phyloP scores from a whole-genome alignment of 2,113 vertebrate genomes.

The Prolemur simus region DNA sequence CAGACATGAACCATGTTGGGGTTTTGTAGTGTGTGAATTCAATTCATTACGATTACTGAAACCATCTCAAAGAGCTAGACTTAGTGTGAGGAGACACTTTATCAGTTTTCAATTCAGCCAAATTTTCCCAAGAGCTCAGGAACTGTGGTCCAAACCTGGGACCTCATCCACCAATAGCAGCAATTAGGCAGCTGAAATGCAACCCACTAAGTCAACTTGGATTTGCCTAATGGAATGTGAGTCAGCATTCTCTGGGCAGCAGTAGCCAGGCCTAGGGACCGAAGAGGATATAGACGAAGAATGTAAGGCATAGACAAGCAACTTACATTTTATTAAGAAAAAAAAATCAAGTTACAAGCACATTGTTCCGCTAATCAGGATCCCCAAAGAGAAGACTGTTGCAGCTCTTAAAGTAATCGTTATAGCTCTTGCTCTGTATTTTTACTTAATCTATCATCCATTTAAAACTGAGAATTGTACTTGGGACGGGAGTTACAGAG shows the following conservation, averaged over 20 bases:
- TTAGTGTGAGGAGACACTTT: conserved; percentile 63
- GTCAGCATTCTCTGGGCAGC: conserved; percentile 70
- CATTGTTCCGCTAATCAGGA: conserved; percentile 73
- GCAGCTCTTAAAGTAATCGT: conserved; percentile 69
- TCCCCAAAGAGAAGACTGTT: conserved; percentile 68
- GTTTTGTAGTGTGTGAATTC: conserved; percentile 67
- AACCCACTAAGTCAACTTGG: conserved; percentile 66
- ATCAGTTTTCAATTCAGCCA: conserved; percentile 54
- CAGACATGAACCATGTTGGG: conserved; percentile 28
- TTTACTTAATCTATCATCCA: conserved; percentile 66
- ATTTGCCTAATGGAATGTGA: conserved; percentile 72
- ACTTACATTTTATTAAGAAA: conserved; percentile 70
- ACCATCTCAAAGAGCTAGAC: conserved; percentile 57
- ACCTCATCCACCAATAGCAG: conserved; percentile 52
- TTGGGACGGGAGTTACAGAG: neutral
- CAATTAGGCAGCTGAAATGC: conserved; percentile 64
- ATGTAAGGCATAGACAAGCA: conserved; percentile 69
- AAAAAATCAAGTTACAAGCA: conserved; percentile 79
- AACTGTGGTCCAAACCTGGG: conserved; percentile 63
- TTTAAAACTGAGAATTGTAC: conserved; percentile 50
- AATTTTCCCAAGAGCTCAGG: conserved; percentile 54
- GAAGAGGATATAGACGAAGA: conserved; percentile 62
- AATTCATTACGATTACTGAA: conserved; percentile 73
- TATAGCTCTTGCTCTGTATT: neutral
- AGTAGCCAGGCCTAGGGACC: conserved; percentile 48